Conservation (phyloP, 1,140 invertebrate genomes). For the Scaptomyza graminum region DNA sequence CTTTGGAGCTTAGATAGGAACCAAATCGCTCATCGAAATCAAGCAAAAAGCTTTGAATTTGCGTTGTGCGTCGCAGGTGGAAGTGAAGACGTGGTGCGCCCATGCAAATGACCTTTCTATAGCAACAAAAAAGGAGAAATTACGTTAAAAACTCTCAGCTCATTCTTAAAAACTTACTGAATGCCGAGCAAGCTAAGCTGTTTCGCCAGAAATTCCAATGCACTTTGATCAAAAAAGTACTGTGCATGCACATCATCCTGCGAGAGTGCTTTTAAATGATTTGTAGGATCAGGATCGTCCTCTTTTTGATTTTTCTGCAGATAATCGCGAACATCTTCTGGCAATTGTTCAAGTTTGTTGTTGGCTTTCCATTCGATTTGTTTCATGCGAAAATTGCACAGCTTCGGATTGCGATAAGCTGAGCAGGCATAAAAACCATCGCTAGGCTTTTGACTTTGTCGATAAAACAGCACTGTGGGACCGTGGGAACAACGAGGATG, state of each 20-base stretch:
- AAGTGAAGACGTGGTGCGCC: slow-evolving; percentile 91
- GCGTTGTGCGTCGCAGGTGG: slow-evolving; percentile 84
- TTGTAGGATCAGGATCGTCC: slow-evolving; percentile 84
- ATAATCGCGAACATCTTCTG: slow-evolving; percentile 4
- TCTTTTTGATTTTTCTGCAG: slow-evolving; percentile 7
- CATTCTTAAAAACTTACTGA: slow-evolving; percentile 22
- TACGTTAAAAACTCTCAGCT: not conserved
- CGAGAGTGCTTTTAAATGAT: slow-evolving; percentile 86
- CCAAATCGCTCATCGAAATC: slow-evolving; percentile 91
- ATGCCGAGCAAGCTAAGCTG: slow-evolving; percentile 85
- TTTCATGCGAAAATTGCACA: slow-evolving; percentile 85
- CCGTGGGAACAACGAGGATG: slow-evolving; percentile 63
- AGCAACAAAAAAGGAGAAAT: not conserved
- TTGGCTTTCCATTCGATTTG: slow-evolving; percentile 36
- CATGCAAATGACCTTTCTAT: slow-evolving; percentile 89
- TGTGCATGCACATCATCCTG: slow-evolving; percentile 90
- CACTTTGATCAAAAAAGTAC: slow-evolving; percentile 88
- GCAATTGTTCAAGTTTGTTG: not conserved
- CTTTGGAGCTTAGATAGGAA: slow-evolving; percentile 88
- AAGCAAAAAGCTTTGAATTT: slow-evolving; percentile 87
- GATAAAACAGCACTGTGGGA: slow-evolving; percentile 69
- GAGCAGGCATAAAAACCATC: slow-evolving; percentile 91
- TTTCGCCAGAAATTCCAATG: slow-evolving; percentile 82
- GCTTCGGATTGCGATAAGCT: slow-evolving; percentile 90
- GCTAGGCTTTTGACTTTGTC: slow-evolving; percentile 59